A percentile compares a stretch with the other conserved stretches of the same genome.
Conservation (phyloP, 2,888 invertebrate species). For the Brenthis hecate region DNA sequence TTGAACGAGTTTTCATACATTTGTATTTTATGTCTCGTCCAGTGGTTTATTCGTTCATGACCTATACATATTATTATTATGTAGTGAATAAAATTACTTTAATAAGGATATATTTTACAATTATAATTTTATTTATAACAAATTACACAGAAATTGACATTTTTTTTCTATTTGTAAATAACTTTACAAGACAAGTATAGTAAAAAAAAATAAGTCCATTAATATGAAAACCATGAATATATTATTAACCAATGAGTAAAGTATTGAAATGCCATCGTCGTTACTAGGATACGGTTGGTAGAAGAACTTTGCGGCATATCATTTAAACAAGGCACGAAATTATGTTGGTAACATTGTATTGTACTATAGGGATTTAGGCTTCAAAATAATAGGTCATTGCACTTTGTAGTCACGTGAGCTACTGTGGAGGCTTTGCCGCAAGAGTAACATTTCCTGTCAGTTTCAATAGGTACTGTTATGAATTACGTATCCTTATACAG, state of each 20-base stretch:
- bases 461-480: slow-evolving; percentile 65
- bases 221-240: too few relatives aligned
- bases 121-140: not conserved
- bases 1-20: too few relatives aligned
- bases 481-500: slow-evolving; percentile 62
- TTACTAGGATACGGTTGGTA: slow-evolving; percentile 70
- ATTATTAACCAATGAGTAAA: slow-evolving; percentile 31
- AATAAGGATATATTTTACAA: not conserved
- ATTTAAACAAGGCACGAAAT: slow-evolving; percentile 61
- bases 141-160: not conserved
- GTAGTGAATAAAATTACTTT: not conserved
- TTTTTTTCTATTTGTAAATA: not conserved
- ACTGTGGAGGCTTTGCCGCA: slow-evolving; percentile 47
- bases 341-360: slow-evolving; percentile 42
- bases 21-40: too few relatives aligned
- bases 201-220: not conserved
- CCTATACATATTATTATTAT: not conserved
- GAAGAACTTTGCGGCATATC: slow-evolving; percentile 41
- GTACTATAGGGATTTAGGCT: slow-evolving; percentile 30
- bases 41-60: too few relatives aligned
- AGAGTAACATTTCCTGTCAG: slow-evolving; percentile 61
- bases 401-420: slow-evolving; percentile 49
- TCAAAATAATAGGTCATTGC: slow-evolving; percentile 53
- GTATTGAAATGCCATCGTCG: slow-evolving; percentile 76
- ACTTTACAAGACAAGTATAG: not conserved